Conservation (phyloP, 2,113 vertebrate species). For the Terrapene triunguis region DNA sequence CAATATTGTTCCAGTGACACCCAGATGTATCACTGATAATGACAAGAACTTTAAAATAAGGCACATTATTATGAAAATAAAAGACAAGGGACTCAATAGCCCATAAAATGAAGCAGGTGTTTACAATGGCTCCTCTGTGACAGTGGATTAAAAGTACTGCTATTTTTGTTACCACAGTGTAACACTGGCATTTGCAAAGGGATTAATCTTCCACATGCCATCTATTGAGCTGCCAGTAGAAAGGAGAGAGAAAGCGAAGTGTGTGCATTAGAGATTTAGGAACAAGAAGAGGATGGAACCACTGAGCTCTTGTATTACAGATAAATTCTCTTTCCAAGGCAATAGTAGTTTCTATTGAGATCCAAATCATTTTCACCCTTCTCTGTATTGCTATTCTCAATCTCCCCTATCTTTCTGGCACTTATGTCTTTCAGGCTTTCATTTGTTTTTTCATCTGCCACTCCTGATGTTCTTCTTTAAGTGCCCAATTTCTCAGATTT, state of each 20-base stretch:
- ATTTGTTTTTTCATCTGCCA: conserved; percentile 8
- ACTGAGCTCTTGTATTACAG: background rate
- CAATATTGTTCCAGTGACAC: background rate
- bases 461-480: conserved; percentile 32
- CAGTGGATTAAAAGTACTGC: conserved; percentile 1
- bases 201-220: background rate
- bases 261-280: background rate
- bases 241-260: conserved; percentile 5
- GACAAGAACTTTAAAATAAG: background rate
- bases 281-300: background rate
- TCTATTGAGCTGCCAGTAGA: background rate
- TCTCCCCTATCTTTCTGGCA: conserved; percentile 1
- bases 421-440: background rate
- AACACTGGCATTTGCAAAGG: conserved; percentile 23
- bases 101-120: background rate
- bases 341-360: background rate
- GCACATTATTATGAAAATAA: background rate
- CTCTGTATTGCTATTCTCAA: background rate
- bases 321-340: background rate
- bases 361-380: background rate
- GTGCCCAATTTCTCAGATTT: conserved; percentile 42
- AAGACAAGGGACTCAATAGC: background rate
- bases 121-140: background rate
- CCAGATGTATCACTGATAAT: background rate
- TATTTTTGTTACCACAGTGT: conserved; percentile 45